Percentiles rank a stretch among this genome's conserved stretches.
These are phyloP conservation scores for Hyperoplus lanceolatus DNA, from an alignment of 2,797 vertebrate species.

Conservation along the genomic window DNA sequence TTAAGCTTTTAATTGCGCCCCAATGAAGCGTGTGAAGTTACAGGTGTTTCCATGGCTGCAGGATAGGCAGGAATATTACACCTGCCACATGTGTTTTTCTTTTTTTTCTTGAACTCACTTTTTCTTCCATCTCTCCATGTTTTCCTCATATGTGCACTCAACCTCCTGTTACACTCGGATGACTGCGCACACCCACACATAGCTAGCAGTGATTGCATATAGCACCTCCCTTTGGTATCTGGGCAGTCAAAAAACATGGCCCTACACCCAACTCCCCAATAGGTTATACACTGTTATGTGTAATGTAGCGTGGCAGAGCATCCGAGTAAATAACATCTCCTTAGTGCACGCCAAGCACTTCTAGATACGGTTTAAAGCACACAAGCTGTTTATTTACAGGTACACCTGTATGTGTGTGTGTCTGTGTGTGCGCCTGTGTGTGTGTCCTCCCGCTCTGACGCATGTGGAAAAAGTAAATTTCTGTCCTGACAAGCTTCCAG, in stretches of 20 bases:
- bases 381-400: constrained; percentile 1
- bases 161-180: constrained; percentile 8
- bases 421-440: neutral
- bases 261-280: neutral
- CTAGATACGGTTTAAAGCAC: constrained; percentile 31
- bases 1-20: constrained; percentile 35
- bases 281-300: constrained; percentile 41
- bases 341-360: constrained; percentile 44
- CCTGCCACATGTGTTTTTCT: neutral
- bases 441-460: constrained; percentile 6
- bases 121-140: neutral
- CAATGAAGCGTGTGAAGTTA: constrained; percentile 38
- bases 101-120: neutral
- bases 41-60: constrained; percentile 36
- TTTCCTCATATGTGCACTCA: constrained; percentile 4
- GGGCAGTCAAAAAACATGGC: constrained; percentile 32
- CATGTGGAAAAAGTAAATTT: constrained; percentile 16
- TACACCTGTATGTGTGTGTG: neutral
- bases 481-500: constrained; percentile 34
- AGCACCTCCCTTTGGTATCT: constrained; percentile 16
- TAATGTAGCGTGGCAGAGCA: constrained; percentile 49
- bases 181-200: neutral
- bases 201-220: constrained; percentile 8
- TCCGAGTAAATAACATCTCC: constrained; percentile 46
- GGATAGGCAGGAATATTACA: neutral